These are phyloP conservation scores for Lutraria lutraria DNA, from an alignment of 2,888 invertebrate genomes.

Conservation along the genomic window DNA sequence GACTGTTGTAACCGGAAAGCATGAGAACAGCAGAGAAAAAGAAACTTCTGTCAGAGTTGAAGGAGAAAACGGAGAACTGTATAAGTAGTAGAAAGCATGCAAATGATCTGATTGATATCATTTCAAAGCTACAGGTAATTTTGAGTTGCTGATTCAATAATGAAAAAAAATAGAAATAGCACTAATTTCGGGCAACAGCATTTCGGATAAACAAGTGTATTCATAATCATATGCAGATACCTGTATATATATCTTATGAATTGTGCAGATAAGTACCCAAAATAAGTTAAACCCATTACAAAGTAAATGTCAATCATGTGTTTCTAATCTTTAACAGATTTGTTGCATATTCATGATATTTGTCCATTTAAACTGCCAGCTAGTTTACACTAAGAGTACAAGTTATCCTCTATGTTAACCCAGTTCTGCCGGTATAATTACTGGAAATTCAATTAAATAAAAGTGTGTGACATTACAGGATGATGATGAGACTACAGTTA, in stretches of 20 bases:
- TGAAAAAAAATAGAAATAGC: background rate
- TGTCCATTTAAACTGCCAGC: too few species aligned
- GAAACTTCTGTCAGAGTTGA: conserved; percentile 61
- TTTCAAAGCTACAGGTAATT: conserved; percentile 71
- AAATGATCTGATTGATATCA: conserved; percentile 77
- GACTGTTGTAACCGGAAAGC: conserved; percentile 30
- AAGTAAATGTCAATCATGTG: too few species aligned
- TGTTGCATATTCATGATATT: too few species aligned
- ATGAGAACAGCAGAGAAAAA: conserved; percentile 47
- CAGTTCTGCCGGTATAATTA: too few species aligned
- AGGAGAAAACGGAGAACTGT: conserved; percentile 74
- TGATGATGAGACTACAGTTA: conserved; percentile 68
- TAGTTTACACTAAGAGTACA: too few species aligned
- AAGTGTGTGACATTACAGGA: conserved; percentile 63
- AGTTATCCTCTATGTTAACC: too few species aligned
- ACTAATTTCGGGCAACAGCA: background rate
- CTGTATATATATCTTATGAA: too few species aligned
- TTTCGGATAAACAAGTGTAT: background rate
- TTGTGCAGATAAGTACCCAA: too few species aligned
- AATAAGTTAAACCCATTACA: too few species aligned
- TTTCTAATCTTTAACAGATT: too few species aligned
- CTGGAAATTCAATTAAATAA: too few species aligned
- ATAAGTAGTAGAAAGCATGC: conserved; percentile 75
- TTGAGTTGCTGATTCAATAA: background rate
- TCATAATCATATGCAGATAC: background rate